A percentile compares a stretch with the other conserved stretches of the same genome.
These are phyloP conservation scores for Pammene fasciana DNA, from an alignment of 2,888 invertebrate genomes.

Conservation along the genomic window DNA sequence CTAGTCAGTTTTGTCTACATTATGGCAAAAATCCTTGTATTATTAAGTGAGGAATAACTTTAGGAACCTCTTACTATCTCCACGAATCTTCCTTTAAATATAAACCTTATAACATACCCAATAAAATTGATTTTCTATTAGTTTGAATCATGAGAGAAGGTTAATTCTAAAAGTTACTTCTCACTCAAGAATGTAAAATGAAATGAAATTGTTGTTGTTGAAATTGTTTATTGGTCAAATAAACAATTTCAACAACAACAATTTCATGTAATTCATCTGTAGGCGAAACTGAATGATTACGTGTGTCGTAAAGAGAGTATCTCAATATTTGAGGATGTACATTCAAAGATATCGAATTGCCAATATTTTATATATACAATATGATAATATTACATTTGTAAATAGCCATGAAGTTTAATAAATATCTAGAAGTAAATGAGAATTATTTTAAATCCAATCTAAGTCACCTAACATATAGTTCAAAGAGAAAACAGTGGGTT, in stretches of 20 bases:
- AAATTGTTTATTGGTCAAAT: no score
- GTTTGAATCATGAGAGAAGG: background rate
- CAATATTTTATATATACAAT: conserved; percentile 34
- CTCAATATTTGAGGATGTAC: conserved; percentile 74
- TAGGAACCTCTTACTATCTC: background rate
- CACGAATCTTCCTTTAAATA: background rate
- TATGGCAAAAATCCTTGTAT: background rate
- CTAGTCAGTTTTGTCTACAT: conserved; percentile 24
- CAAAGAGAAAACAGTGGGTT: no score
- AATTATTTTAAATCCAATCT: no score
- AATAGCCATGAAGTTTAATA: conserved; percentile 37
- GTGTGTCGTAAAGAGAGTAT: conserved; percentile 57
- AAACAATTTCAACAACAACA: no score
- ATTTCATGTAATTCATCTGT: background rate
- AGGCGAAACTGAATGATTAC: conserved; percentile 43
- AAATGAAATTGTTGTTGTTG: background rate
- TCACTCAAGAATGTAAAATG: background rate
- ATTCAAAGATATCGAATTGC: conserved; percentile 44
- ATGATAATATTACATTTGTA: conserved; percentile 29
- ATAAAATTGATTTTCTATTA: background rate
- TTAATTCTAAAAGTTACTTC: background rate
- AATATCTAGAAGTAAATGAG: conserved; percentile 29
- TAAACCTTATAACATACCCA: background rate
- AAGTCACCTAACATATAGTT: no score
- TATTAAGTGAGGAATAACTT: background rate